Evolutionary conservation across 2,797 vertebrate species (phyloP).

Genomic region (Alfaro cultratus): DNA sequence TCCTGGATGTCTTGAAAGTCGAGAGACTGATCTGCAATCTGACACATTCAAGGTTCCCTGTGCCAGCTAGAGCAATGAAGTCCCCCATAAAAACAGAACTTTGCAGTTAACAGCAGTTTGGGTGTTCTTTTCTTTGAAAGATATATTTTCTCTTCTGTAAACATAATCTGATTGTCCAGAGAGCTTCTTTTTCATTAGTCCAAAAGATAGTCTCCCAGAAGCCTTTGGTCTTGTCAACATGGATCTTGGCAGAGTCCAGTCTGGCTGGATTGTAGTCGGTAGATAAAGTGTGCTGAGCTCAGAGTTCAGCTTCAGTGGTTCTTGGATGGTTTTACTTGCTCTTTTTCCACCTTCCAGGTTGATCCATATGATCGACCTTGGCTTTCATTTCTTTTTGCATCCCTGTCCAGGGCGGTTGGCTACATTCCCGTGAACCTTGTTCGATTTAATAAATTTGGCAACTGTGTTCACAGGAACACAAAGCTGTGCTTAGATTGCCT

Average conservation of each 20-base stretch:
- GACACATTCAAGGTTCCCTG: background rate
- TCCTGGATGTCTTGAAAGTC: background rate
- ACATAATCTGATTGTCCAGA: background rate
- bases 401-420: background rate
- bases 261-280: background rate
- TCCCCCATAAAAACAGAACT: background rate
- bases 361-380: background rate
- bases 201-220: background rate
- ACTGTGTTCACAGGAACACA: background rate
- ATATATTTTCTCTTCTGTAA: background rate
- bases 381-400: background rate
- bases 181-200: background rate
- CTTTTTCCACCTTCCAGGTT: background rate
- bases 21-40: background rate
- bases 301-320: constrained; percentile 2
- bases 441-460: background rate
- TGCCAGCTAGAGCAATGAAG: background rate
- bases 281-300: background rate
- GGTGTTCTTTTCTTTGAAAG: background rate
- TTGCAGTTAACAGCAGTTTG: background rate
- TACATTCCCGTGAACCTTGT: background rate
- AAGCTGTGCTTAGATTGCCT: background rate
- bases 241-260: background rate
- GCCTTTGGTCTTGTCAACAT: background rate
- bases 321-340: background rate